Evolutionary conservation across 2,888 invertebrate genomes (phyloP).

Genomic region (Leucania comma): DNA sequence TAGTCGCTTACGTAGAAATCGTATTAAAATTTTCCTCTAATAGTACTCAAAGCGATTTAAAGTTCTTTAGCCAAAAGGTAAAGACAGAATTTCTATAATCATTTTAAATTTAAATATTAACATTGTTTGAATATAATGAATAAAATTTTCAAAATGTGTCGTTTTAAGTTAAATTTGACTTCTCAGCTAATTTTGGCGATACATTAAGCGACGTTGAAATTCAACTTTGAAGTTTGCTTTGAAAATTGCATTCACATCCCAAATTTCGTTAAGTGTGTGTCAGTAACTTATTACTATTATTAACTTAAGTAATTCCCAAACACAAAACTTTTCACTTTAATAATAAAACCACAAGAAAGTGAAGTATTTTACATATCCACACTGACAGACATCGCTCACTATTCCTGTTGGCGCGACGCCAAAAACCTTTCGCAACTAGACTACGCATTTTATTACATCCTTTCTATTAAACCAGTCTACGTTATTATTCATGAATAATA

Average conservation of each 20-base stretch:
- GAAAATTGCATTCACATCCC: too few relatives aligned
- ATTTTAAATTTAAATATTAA: background rate
- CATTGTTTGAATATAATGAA: too few relatives aligned
- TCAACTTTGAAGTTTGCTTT: background rate
- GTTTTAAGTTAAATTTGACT: background rate
- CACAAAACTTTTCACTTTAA: constrained; percentile 6
- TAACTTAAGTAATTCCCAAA: constrained; percentile 14
- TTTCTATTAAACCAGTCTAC: constrained; percentile 17
- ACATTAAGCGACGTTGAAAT: background rate
- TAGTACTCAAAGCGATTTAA: constrained; percentile 14
- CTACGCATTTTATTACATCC: constrained; percentile 27
- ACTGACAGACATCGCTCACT: constrained; percentile 2
- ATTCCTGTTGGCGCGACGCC: constrained; percentile 42
- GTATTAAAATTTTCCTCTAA: background rate
- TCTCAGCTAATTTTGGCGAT: background rate
- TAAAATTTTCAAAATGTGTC: too few relatives aligned
- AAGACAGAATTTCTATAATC: background rate
- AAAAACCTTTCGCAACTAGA: constrained; percentile 39
- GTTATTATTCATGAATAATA: constrained; percentile 39
- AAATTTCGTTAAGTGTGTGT: too few relatives aligned
- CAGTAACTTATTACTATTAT: constrained; percentile 5
- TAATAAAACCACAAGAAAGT: constrained; percentile 17
- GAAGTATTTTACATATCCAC: constrained; percentile 4
- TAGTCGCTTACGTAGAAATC: background rate
- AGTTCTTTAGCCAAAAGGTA: background rate